Evolutionary conservation across 2,113 vertebrate genomes (phyloP).

Genomic region (Tapirus terrestris): DNA sequence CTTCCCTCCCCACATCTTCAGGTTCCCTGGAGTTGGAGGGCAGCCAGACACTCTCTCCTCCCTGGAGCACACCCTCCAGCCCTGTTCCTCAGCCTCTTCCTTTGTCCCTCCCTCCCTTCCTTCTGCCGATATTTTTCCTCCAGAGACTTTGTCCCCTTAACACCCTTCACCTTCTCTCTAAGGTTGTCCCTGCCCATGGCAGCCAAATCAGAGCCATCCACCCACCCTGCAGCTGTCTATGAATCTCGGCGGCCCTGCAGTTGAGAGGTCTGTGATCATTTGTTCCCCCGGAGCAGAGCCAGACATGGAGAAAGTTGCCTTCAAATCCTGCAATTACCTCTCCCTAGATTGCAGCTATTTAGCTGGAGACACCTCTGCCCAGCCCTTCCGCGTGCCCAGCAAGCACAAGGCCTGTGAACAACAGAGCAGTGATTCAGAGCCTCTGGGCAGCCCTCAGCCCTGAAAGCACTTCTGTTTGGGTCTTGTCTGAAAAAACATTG

Average conservation of each 20-base stretch:
- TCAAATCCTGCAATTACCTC: background rate
- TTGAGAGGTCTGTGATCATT: background rate
- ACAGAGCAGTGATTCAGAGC: background rate
- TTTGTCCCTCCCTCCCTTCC: rapidly evolving
- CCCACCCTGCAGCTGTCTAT: background rate
- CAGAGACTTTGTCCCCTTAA: background rate
- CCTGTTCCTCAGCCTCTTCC: background rate
- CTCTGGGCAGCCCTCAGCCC: background rate
- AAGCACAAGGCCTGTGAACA: background rate
- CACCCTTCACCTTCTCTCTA: background rate
- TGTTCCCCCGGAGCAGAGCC: background rate
- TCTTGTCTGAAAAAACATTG: background rate
- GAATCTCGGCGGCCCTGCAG: rapidly evolving
- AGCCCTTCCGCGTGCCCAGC: background rate
- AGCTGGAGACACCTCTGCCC: background rate
- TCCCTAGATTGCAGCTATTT: slow-evolving; percentile 49
- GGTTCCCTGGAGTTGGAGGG: background rate
- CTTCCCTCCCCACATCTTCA: background rate
- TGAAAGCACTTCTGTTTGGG: background rate
- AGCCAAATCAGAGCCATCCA: background rate
- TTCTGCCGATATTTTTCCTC: background rate
- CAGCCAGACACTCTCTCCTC: background rate
- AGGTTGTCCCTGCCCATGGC: background rate
- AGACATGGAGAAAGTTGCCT: background rate
- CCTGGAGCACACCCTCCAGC: background rate